These are phyloP conservation scores for Drosophila gunungcola DNA, from an alignment of 1,140 invertebrate genomes.

Conservation along the genomic window DNA sequence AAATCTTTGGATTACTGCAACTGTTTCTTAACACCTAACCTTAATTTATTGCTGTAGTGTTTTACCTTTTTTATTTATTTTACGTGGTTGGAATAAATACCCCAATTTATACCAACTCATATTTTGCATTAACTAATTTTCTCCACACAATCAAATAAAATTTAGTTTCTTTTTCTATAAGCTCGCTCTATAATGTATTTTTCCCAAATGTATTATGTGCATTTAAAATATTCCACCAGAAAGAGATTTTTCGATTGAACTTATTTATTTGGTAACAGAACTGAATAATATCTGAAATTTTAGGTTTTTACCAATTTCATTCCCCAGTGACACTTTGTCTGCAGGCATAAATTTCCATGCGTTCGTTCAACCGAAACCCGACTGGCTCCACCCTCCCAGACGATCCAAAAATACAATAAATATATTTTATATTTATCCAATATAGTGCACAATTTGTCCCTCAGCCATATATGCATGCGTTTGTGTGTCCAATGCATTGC, in stretches of 20 bases:
- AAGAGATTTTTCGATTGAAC: no score
- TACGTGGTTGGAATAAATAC: no score
- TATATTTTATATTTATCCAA: slow-evolving; percentile 58
- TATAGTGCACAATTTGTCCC: slow-evolving; percentile 51
- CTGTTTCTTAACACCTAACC: no score
- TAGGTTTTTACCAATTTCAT: slow-evolving; percentile 18
- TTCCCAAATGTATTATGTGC: no score
- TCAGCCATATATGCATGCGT: not conserved
- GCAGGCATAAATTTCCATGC: slow-evolving; percentile 49
- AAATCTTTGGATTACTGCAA: not conserved
- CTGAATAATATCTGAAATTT: slow-evolving; percentile 5
- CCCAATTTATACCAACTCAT: no score
- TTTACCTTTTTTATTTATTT: no score
- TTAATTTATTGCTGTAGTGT: no score
- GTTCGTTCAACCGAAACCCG: slow-evolving; percentile 15
- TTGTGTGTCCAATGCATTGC: slow-evolving; percentile 50
- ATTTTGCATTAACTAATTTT: no score
- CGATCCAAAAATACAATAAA: slow-evolving; percentile 56
- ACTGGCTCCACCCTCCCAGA: slow-evolving; percentile 11
- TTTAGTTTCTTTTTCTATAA: no score
- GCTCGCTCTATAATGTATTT: no score
- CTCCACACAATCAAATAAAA: no score
- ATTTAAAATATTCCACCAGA: no score
- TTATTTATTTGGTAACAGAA: not conserved
- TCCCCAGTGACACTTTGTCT: slow-evolving; percentile 33